phyloP scores from a whole-genome alignment of 2,797 vertebrate species.

The Tinamus major region DNA sequence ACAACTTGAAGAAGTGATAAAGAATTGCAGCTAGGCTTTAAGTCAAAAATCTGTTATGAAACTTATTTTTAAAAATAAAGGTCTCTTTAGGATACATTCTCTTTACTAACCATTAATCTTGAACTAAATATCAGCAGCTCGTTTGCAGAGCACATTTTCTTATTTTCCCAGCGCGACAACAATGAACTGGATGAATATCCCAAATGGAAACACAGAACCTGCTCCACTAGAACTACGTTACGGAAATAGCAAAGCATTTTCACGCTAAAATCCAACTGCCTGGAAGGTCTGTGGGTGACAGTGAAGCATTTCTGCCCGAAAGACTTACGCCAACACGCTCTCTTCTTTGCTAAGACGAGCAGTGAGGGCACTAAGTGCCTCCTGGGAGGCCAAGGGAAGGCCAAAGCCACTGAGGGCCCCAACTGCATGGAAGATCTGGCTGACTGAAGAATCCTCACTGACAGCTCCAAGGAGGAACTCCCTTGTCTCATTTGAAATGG shows the following conservation, averaged over 20 bases:
- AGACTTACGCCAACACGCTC: constrained; percentile 91
- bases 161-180: not conserved
- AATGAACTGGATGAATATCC: not conserved
- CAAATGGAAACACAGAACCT: not conserved
- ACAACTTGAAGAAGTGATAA: not conserved
- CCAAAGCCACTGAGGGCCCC: constrained; percentile 90
- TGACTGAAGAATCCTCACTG: constrained; percentile 92
- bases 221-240: not conserved
- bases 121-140: not conserved
- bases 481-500: constrained; percentile 93
- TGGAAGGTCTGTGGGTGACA: not conserved
- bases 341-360: constrained; percentile 95
- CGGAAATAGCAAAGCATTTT: not conserved
- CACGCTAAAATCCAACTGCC: not conserved
- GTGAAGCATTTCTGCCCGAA: not conserved
- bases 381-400: constrained; percentile 92
- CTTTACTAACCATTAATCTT: not conserved
- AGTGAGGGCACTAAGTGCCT: constrained; percentile 89
- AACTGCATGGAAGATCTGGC: constrained; percentile 93
- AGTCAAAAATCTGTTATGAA: not conserved
- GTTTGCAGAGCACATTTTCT: not conserved
- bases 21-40: not conserved
- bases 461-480: constrained; percentile 93
- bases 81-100: not conserved
- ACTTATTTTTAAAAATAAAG: not conserved